Base-by-base conservation (phyloP, 2,113 vertebrate species). In the Amphilophus citrinellus region DNA sequence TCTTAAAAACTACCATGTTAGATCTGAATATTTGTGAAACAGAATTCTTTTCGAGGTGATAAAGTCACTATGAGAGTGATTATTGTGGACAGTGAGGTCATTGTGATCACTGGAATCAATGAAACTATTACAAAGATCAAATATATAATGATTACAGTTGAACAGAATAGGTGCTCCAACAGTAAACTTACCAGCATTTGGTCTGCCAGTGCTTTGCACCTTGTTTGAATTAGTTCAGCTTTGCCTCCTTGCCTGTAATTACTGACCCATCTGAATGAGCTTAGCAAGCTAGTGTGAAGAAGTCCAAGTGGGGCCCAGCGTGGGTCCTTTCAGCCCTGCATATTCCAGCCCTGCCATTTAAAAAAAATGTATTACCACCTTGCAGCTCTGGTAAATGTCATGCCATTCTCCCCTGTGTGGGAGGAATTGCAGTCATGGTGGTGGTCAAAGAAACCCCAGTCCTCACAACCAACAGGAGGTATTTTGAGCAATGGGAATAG, bases 341-440 rank as follows among this genome's bases (percentile, higher is more conserved):
- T 94, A 95, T 94, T 95, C 88, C 91, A 92, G 89, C 85, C 32
- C 86, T 93, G 94, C 94, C 92, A 92, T 95, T 94, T 93, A 76
- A 93, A 89, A 87, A 82, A 89, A 87, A 94, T 90, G 87, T 94
- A 93, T 95, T 93, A 95, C 86, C 37, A 76, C 87, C 86, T 88
- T 89, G 93, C 89, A 93, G 89, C 91, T 91, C 93, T 95, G 92
- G 83, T 95, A 95, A 95, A 95, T 95, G 95, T 96, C 95, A 96
- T 91, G 92, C 86, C 93, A 94, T 94, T 95, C 93, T 94, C 93
- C 87, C 85, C 92, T 83, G 93, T 93, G 92, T 94, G 93, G 93
- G 95, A 91, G 87, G 94, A 93, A 93, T 80, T 44, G 90, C 84
- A 88, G 88, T 60, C 80, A 84, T 76, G 87, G 83, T 2, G 90